Base-by-base conservation (phyloP, 1,140 invertebrate genomes). In the Saccostrea glomerata region DNA sequence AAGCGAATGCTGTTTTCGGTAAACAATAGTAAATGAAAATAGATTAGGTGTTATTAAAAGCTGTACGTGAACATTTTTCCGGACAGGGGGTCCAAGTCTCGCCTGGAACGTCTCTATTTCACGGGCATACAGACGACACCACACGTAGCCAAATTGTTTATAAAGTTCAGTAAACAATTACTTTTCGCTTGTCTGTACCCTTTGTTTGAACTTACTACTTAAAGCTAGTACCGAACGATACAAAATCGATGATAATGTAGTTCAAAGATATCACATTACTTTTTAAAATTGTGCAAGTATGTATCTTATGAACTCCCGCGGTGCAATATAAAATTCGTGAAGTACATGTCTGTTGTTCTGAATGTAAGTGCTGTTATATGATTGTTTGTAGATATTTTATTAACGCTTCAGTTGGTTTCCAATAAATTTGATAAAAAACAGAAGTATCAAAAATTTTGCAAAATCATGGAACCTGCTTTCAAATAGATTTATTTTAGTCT, bases 161-260 rank as follows among this genome's bases (percentile, higher is more conserved):
- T 77, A 25, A 77, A 77, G 70, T 23, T 77, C 70, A 77, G 25
- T 77, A 77, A 77, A 77, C 70, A 77, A 30, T 77, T 77, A 30
- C 11, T 77, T 23, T 30, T 30, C 70, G 70, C 70, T 77, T 77
- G 70, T 77, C 70, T 77, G 25, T 77, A 36, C 25, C 70, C 70
- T 30, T 77, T 77, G 70, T 77, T 77, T 36, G 25, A 36, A 77
- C 70, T 30, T 30, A 77, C 70, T 12, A 77, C 23, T 77, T 77
- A 7, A 36, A 36, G 70, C 25, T 30, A 77, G 70, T 77, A 77
- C 70, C 3, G 70, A 77, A 77, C 30, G 70, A 77, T 77, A 77
- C 70, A 36, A 36, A 30, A 77, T 77, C 70, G 70, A 4, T 36
- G 70, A 77, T 77, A 30, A 30, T 77, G 70, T 25, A 77, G 70